These are phyloP conservation scores for Trichogramma pretiosum DNA, from an alignment of 1,140 invertebrate species.

Conservation along the genomic window DNA sequence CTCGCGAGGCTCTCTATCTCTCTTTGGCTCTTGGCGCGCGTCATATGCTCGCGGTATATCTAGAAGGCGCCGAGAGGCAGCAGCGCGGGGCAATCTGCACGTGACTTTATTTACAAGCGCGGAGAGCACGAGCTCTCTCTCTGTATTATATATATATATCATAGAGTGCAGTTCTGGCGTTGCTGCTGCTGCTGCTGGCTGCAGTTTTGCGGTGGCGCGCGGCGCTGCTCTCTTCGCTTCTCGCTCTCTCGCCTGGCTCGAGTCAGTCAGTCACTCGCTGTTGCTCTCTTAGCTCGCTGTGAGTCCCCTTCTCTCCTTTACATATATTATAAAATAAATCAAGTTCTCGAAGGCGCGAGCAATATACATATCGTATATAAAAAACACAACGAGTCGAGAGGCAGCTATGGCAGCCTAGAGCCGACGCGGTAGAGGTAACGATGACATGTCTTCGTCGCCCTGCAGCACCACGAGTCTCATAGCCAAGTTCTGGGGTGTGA, in stretches of 20 bases:
- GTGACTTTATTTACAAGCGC: constrained; percentile 52
- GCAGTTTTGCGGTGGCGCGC: background rate
- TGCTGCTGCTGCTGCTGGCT: constrained; percentile 19
- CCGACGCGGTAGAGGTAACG: too few relatives aligned
- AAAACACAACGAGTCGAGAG: too few relatives aligned
- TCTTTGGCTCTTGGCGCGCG: background rate
- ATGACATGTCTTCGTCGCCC: too few relatives aligned
- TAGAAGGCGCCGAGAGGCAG: constrained; percentile 15
- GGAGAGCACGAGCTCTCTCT: constrained; percentile 10
- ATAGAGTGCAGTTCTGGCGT: background rate
- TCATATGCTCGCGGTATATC: constrained; percentile 9
- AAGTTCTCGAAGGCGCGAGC: too few relatives aligned
- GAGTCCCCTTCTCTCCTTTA: background rate
- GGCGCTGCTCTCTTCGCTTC: too few relatives aligned
- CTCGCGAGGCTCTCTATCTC: background rate
- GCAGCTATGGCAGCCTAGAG: too few relatives aligned
- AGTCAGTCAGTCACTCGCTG: background rate
- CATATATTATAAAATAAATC: too few relatives aligned
- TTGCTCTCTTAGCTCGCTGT: background rate
- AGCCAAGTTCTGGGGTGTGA: too few relatives aligned
- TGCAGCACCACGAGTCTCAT: too few relatives aligned
- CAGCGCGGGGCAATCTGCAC: constrained; percentile 31
- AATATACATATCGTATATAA: too few relatives aligned
- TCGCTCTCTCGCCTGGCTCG: background rate
- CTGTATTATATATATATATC: background rate